Evolutionary conservation across 2,888 invertebrate species (phyloP).

Genomic region (Mesopsocus fuscifrons): DNA sequence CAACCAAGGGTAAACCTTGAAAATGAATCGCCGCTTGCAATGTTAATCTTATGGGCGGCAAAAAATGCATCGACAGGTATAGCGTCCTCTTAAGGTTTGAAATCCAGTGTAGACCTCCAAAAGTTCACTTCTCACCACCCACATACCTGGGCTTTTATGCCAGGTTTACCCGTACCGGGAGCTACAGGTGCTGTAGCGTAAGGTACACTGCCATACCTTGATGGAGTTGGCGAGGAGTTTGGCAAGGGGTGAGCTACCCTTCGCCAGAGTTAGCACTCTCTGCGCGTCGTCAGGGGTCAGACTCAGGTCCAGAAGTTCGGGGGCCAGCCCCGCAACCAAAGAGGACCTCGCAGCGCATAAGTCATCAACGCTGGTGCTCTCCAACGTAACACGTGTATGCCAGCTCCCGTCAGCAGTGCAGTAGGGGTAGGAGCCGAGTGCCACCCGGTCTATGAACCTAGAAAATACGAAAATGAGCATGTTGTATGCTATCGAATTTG

Average conservation of each 20-base stretch:
- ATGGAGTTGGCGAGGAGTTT: slow-evolving; percentile 17
- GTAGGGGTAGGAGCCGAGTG: slow-evolving; percentile 36
- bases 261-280: slow-evolving; percentile 16
- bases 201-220: slow-evolving; percentile 16
- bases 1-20: too few relatives aligned
- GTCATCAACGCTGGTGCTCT: slow-evolving; percentile 24
- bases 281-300: slow-evolving; percentile 18
- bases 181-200: too few relatives aligned
- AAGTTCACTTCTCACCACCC: too few relatives aligned
- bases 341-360: slow-evolving; percentile 24
- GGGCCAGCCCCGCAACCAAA: slow-evolving; percentile 23
- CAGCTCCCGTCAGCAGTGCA: slow-evolving; percentile 28
- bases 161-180: too few relatives aligned
- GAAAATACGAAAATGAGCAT: slow-evolving; percentile 28
- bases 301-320: slow-evolving; percentile 17
- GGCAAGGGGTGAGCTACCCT: slow-evolving; percentile 13
- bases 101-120: too few relatives aligned
- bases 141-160: too few relatives aligned
- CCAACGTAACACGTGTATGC: slow-evolving; percentile 31
- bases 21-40: too few relatives aligned
- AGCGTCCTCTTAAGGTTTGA: too few relatives aligned
- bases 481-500: too few relatives aligned
- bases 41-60: too few relatives aligned
- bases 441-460: slow-evolving; percentile 27
- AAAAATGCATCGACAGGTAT: too few relatives aligned